Evolutionary conservation across 2,113 vertebrate genomes (phyloP), one percentile per base, ranked within the genome.

Genomic region (Myotis yumanensis): DNA sequence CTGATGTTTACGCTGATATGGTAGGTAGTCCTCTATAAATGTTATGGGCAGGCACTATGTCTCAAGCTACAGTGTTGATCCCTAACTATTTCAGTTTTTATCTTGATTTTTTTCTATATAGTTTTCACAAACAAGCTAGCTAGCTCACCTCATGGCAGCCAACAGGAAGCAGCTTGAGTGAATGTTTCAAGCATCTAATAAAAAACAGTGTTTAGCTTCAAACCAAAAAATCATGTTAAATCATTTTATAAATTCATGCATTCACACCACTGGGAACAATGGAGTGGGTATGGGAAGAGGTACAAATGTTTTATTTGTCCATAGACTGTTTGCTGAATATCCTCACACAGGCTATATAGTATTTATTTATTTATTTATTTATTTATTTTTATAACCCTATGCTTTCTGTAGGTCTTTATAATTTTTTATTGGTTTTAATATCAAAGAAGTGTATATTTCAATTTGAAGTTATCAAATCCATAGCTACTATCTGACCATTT

Each of bases 61-160:
- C 82, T 90, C 51, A 40, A 17, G 59, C 25, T 57, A 68, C 43
- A 35, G 5, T 62, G 91, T 25, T 87, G 43, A 96, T 64, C 18
- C 35, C 54, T 89, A 69, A 87, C 82, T 91, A 92, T 84, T 84
- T 87, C 57, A 68, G 4, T n/a, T 54, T 51, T 92, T 35, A 76
- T 83, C 66, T 57, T 64, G 75, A 83, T 91, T 48, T 72, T 80
- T 80, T n/a, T n/a, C 23, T 76, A 22, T 43, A 11, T 68, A 43
- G n/a, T 92, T 96, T 90, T 64, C 64, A 92, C 37, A 86, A 77
- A 92, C 69, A 66, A 64, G 17, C 3, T 90, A 40, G 46, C 17
- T 43, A 83, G 40, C 32, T 88, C 43, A 82, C 76, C 62, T 68
- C 18, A 11, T 14, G n/a, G 69, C 3, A 28, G 18, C 75, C 15